A percentile compares a stretch with the other conserved stretches of the same genome.
phyloP scores from a whole-genome alignment of 2,797 vertebrate genomes.

The Arremon brunneinucha region DNA sequence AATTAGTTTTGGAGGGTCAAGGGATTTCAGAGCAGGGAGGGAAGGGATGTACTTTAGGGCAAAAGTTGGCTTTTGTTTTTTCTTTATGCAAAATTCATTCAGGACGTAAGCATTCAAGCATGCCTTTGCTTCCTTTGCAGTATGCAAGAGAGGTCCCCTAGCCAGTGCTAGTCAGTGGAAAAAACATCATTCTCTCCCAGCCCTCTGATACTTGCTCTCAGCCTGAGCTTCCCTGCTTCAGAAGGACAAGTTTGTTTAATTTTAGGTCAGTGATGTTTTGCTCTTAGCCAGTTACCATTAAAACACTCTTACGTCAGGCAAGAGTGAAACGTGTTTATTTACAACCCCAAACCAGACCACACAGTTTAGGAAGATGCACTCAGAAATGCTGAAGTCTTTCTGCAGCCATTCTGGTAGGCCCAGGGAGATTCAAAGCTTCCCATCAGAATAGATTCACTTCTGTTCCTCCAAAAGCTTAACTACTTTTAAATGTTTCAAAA shows the following conservation, averaged over 20 bases:
- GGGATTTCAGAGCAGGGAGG: background rate
- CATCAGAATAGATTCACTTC: background rate
- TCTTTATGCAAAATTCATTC: slow-evolving; percentile 36
- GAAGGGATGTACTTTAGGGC: background rate
- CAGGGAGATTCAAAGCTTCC: slow-evolving; percentile 9
- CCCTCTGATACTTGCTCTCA: background rate
- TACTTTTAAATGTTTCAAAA: slow-evolving; percentile 52
- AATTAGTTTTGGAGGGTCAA: background rate
- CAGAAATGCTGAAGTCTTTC: background rate
- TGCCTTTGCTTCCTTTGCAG: background rate
- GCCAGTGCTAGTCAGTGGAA: background rate
- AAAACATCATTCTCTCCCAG: background rate
- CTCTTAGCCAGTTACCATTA: background rate
- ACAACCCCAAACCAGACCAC: background rate
- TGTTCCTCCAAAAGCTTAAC: slow-evolving; percentile 22
- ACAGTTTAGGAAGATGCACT: background rate
- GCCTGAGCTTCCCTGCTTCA: background rate
- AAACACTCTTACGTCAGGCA: background rate
- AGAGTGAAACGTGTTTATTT: slow-evolving; percentile 20
- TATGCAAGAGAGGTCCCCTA: background rate
- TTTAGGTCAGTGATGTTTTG: background rate
- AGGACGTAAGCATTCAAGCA: background rate
- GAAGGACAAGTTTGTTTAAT: background rate
- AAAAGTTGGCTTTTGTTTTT: background rate
- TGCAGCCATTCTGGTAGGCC: background rate